These are phyloP conservation scores for Nannospalax galili DNA, from an alignment of 2,113 vertebrate genomes.

Conservation along the genomic window DNA sequence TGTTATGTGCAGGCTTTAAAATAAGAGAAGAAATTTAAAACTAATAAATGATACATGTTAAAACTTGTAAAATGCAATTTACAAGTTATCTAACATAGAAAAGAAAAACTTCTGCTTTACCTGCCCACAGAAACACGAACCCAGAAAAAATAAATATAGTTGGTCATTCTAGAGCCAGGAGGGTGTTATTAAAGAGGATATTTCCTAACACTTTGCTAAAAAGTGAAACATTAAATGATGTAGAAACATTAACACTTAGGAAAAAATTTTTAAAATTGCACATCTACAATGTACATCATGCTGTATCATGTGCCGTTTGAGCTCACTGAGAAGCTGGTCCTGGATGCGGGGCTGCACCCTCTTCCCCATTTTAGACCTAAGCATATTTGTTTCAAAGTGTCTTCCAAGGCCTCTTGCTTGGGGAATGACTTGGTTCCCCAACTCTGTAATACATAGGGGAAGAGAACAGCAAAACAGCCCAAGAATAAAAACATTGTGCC, in stretches of 20 bases:
- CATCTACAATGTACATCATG: too few species aligned
- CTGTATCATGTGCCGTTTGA: not conserved
- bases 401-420: not conserved
- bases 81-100: conserved; percentile 11
- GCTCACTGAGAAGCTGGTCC: too few species aligned
- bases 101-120: not conserved
- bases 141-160: not conserved
- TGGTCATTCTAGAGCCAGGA: not conserved
- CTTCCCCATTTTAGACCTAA: not conserved
- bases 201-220: conserved; percentile 19
- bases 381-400: not conserved
- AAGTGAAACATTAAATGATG: conserved; percentile 28
- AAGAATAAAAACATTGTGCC: not conserved
- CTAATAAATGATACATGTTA: conserved; percentile 45
- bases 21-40: conserved; percentile 11
- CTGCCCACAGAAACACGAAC: not conserved
- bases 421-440: not conserved
- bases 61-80: conserved; percentile 37
- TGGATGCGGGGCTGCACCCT: too few species aligned
- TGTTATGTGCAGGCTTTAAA: conserved; percentile 14
- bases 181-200: not conserved
- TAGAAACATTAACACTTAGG: not conserved
- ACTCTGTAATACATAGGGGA: not conserved
- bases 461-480: not conserved
- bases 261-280: not conserved